Evolutionary conservation across 1,140 invertebrate genomes (phyloP).

Genomic region (Drosophila nikananu): DNA sequence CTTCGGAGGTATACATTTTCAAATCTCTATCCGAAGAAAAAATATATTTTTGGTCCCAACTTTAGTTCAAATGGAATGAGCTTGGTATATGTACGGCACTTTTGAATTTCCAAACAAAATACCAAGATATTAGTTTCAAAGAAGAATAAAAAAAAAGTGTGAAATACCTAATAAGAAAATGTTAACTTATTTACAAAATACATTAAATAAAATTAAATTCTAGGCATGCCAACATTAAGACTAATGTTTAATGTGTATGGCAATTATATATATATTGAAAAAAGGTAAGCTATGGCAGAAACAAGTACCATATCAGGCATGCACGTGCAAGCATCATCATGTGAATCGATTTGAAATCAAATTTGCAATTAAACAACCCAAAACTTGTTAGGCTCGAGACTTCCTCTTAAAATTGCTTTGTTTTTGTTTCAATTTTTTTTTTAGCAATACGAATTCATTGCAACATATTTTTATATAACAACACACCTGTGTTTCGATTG

Average conservation of each 20-base stretch:
- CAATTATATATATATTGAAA: too few relatives aligned
- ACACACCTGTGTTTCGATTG: constrained; percentile 43
- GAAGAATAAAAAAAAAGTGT: background rate
- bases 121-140: constrained; percentile 1
- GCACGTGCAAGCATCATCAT: background rate
- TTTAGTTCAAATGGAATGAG: constrained; percentile 13
- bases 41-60: constrained; percentile 32
- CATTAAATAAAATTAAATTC: too few relatives aligned
- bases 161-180: background rate
- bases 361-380: background rate
- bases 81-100: background rate
- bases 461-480: constrained; percentile 40
- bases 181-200: background rate
- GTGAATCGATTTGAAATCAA: background rate
- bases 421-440: background rate
- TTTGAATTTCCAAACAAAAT: background rate
- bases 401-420: constrained; percentile 10
- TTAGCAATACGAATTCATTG: constrained; percentile 17
- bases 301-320: background rate
- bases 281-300: background rate
- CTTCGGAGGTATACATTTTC: constrained; percentile 30
- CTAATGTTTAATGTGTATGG: background rate
- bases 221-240: background rate
- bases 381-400: constrained; percentile 27
- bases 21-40: constrained; percentile 16